Conservation (phyloP, 2,888 invertebrate species). For the Rugalucina vietnamica region DNA sequence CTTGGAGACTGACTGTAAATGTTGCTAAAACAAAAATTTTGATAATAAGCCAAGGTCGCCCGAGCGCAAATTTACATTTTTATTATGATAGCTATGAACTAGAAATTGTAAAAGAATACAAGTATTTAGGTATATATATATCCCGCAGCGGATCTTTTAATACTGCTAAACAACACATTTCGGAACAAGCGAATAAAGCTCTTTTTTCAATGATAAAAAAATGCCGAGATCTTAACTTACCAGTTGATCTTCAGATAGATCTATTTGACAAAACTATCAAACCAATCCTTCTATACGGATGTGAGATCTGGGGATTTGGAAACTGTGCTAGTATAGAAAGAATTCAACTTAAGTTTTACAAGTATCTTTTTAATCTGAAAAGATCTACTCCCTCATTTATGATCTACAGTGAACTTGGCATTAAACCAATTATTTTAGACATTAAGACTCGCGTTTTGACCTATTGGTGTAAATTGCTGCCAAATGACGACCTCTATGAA, state of each 20-base stretch:
- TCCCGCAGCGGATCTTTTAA: constrained; percentile 15
- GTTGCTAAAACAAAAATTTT: constrained; percentile 19
- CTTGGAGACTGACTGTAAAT: constrained; percentile 36
- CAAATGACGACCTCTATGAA: not conserved
- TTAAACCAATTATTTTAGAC: not conserved
- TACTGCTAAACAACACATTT: not conserved
- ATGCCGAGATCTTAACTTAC: not conserved
- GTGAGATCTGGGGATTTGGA: not conserved
- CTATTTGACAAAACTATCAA: not conserved
- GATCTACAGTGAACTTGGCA: not conserved
- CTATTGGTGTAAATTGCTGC: not conserved
- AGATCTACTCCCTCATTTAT: not conserved
- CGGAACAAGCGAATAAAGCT: constrained; percentile 23
- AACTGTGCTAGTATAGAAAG: not conserved
- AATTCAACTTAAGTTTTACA: not conserved
- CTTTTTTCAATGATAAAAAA: not conserved
- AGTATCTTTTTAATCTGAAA: not conserved
- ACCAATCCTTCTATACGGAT: not conserved
- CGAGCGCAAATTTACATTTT: not conserved
- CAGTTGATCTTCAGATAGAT: not conserved
- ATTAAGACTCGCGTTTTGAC: not conserved
- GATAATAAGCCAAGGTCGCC: not conserved
- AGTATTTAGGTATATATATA: constrained; percentile 21
- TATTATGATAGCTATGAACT: not conserved
- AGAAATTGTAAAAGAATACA: constrained; percentile 16